phyloP scores from a whole-genome alignment of 1,140 invertebrate genomes.

The Heliconius melpomene region DNA sequence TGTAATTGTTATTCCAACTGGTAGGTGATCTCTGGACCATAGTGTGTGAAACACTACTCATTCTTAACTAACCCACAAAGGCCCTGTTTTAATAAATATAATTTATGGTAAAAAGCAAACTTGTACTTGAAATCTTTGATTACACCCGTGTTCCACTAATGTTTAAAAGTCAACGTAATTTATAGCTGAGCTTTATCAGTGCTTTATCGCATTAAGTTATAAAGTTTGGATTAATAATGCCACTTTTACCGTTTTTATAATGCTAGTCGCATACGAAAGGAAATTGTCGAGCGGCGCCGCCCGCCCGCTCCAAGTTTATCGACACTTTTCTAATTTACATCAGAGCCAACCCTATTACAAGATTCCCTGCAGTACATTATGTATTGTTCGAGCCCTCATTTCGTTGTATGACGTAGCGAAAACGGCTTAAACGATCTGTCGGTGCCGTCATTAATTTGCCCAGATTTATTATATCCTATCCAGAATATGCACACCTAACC shows the following conservation, averaged over 20 bases:
- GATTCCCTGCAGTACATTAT: conserved; percentile 51
- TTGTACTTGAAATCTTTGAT: conserved; percentile 36
- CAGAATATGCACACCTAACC: conserved; percentile 65
- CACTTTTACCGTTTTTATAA: conserved; percentile 30
- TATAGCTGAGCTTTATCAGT: conserved; percentile 52
- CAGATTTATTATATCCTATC: conserved; percentile 73
- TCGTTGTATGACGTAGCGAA: conserved; percentile 68
- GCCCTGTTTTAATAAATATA: conserved; percentile 8
- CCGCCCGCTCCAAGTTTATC: conserved; percentile 27
- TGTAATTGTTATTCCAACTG: background rate
- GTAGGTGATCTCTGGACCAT: background rate
- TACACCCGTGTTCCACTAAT: conserved; percentile 45
- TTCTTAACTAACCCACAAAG: background rate
- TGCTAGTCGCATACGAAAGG: conserved; percentile 25
- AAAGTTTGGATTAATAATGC: conserved; percentile 46
- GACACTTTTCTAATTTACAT: conserved; percentile 43
- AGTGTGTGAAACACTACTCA: background rate
- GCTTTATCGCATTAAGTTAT: conserved; percentile 55
- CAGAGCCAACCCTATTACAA: conserved; percentile 42
- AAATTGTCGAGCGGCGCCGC: conserved; percentile 30
- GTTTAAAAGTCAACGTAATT: conserved; percentile 51
- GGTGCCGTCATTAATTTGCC: conserved; percentile 72
- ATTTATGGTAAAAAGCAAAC: conserved; percentile 25
- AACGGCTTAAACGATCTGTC: conserved; percentile 73
- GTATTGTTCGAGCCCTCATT: conserved; percentile 58